phyloP scores from a whole-genome alignment of 1,140 invertebrate genomes.

The Drosophila kikkawai region DNA sequence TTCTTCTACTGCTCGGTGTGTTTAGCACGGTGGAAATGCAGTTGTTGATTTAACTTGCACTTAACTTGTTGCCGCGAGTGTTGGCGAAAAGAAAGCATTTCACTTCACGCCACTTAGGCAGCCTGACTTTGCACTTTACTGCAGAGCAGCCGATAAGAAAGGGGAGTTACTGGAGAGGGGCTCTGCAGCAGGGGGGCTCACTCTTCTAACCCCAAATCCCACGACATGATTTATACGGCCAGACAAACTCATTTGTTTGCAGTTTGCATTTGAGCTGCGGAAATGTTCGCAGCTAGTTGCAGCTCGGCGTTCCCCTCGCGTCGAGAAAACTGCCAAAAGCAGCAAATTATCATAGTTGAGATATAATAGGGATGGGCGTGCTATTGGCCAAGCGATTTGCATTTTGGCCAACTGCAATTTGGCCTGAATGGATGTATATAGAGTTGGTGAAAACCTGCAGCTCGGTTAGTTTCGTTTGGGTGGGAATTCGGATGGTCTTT shows the following conservation, averaged over 20 bases:
- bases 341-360: constrained; percentile 50
- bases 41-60: constrained; percentile 56
- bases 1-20: constrained; percentile 25
- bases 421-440: neutral
- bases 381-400: constrained; percentile 53
- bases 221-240: constrained; percentile 68
- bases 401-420: constrained; percentile 57
- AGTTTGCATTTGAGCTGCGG: constrained; percentile 44
- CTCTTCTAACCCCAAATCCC: constrained; percentile 40
- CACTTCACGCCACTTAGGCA: constrained; percentile 59
- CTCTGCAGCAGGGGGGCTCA: neutral
- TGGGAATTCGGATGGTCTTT: neutral
- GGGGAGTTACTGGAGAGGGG: neutral
- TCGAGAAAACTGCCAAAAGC: constrained; percentile 15
- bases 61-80: constrained; percentile 56
- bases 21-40: constrained; percentile 65
- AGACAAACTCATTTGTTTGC: constrained; percentile 69
- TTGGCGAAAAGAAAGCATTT: constrained; percentile 54
- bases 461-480: neutral
- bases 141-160: constrained; percentile 32
- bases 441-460: constrained; percentile 16
- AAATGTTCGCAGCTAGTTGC: constrained; percentile 21
- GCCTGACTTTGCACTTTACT: constrained; percentile 53
- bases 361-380: constrained; percentile 52
- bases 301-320: neutral